These are phyloP conservation scores for Leptonema lineaticorne DNA, from an alignment of 1,140 invertebrate species.

Conservation along the genomic window DNA sequence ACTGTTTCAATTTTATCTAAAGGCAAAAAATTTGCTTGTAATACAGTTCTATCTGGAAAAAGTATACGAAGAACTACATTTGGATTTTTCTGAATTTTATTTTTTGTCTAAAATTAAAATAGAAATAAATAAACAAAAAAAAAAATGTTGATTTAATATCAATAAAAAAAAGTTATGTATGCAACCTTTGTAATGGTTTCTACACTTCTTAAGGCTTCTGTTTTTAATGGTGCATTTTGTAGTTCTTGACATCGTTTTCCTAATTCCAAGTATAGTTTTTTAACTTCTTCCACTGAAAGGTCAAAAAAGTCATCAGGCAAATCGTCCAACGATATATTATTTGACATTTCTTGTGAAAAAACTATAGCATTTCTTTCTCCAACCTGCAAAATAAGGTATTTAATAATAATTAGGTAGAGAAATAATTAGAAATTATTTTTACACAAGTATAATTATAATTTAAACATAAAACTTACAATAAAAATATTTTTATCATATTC, in stretches of 20 bases:
- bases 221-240: conserved; percentile 58
- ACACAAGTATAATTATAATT: too few species aligned
- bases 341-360: conserved; percentile 53
- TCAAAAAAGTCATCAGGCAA: conserved; percentile 66
- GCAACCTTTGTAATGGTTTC: conserved; percentile 48
- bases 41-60: conserved; percentile 63
- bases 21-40: conserved; percentile 64
- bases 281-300: conserved; percentile 61
- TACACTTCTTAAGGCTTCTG: conserved; percentile 51
- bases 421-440: too few species aligned
- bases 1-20: conserved; percentile 58
- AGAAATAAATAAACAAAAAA: background rate
- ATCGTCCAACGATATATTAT: conserved; percentile 48
- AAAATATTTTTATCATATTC: background rate
- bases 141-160: background rate
- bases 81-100: conserved; percentile 55
- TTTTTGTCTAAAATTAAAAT: conserved; percentile 39
- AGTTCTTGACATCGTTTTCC: conserved; percentile 52
- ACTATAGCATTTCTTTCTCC: conserved; percentile 56
- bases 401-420: background rate
- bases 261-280: conserved; percentile 56
- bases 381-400: conserved; percentile 45
- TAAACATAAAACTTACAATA: background rate
- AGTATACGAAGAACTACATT: conserved; percentile 60
- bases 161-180: background rate